Conservation (phyloP, 2,113 vertebrate genomes). For the Oxyruncus cristatus region DNA sequence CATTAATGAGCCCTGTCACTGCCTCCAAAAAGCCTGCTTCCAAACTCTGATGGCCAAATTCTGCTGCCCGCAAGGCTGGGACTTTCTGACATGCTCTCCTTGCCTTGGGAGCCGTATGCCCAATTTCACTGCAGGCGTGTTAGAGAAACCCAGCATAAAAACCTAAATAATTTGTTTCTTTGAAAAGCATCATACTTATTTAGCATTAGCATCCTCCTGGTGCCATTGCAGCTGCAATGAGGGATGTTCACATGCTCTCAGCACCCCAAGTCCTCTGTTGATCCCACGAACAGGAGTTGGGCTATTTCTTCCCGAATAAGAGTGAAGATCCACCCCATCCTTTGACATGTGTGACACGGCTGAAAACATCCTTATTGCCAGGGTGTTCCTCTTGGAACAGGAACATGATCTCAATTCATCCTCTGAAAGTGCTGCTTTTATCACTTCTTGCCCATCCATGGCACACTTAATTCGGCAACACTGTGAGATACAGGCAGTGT, state of each 20-base stretch:
- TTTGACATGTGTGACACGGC: rapidly evolving
- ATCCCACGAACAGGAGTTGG: not conserved
- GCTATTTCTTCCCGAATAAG: not conserved
- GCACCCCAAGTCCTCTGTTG: rapidly evolving
- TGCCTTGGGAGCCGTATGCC: not conserved
- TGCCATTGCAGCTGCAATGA: not conserved
- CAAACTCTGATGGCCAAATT: not conserved
- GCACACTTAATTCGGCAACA: not conserved
- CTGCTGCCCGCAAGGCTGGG: not conserved
- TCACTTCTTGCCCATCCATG: not conserved
- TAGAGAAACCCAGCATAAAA: not conserved
- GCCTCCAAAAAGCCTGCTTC: not conserved
- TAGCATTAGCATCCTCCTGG: not conserved
- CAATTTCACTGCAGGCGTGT: not conserved
- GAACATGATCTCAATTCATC: not conserved
- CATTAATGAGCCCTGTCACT: not conserved
- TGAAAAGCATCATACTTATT: not conserved
- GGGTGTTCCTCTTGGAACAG: not conserved
- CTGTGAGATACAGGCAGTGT: not conserved
- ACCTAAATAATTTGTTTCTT: not conserved
- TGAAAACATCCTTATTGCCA: not conserved
- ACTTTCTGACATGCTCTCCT: not conserved
- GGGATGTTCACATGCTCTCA: rapidly evolving
- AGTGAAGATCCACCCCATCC: not conserved
- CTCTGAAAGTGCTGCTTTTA: not conserved